phyloP scores from a whole-genome alignment of 2,113 vertebrate genomes.

The Anguilla japonica region DNA sequence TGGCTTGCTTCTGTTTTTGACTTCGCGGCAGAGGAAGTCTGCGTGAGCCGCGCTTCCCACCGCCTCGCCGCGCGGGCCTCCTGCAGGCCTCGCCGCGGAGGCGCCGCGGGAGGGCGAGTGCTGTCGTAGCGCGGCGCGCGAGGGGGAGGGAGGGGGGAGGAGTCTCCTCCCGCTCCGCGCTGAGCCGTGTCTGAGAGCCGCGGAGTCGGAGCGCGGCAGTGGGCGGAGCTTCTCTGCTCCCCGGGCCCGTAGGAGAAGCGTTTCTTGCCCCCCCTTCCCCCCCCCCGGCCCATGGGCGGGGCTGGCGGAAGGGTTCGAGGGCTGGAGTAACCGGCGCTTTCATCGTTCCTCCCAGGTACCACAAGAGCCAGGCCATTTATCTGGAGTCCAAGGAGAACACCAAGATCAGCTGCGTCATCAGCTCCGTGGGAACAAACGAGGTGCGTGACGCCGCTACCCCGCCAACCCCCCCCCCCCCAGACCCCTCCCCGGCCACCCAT shows the following conservation, averaged over 20 bases:
- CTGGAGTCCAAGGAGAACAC: slow-evolving; percentile 97
- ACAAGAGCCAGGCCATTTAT: slow-evolving; percentile 98
- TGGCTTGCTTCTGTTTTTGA: not conserved
- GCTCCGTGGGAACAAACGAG: slow-evolving; percentile 95
- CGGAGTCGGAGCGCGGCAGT: no score
- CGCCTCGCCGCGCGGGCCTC: not conserved
- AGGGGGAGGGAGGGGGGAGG: not conserved
- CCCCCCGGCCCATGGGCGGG: no score
- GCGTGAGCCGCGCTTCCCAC: not conserved
- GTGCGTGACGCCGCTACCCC: slow-evolving; percentile 59
- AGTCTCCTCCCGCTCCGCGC: not conserved
- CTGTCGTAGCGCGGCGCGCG: not conserved
- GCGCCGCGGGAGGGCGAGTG: not conserved
- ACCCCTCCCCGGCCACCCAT: no score
- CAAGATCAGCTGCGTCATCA: slow-evolving; percentile 98
- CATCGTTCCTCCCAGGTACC: slow-evolving; percentile 78
- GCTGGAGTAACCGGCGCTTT: not conserved
- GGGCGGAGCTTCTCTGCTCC: no score
- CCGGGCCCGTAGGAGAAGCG: not conserved
- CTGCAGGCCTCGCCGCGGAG: not conserved
- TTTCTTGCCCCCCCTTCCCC: not conserved
- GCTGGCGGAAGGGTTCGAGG: slow-evolving; percentile 2
- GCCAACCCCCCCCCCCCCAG: not conserved
- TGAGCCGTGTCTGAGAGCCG: no score
- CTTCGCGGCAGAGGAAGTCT: not conserved